Base-by-base conservation (phyloP, 2,888 invertebrate genomes). In the Mythimna impura region DNA sequence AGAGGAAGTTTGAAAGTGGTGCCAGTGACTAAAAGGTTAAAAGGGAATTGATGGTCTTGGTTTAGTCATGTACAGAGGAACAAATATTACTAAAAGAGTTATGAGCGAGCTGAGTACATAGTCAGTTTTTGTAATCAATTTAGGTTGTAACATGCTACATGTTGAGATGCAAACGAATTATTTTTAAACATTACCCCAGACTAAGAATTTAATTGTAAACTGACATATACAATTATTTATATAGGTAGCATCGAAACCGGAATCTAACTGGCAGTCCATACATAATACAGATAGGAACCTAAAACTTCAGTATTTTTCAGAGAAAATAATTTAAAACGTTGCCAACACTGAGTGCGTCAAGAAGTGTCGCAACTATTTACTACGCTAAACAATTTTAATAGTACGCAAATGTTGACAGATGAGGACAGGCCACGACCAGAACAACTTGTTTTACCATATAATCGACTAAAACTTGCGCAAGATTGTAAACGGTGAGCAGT, bases 361-460 rank as follows among this genome's bases (percentile, higher is more conserved):
- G 50, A 20, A 62, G 4, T n/a, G 20, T 5, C 61, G 8, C 22
- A 65, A 52, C 10, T 62, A 54, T 43, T 47, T 52, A 62, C n/a
- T 55, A 62, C 25, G 30, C 14, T 60, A 64, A 76, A 55, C 36
- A 81, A 81, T 76, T 65, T 14, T 2, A 65, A 65, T 62, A 65
- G 61, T 71, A 65, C 25, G 67, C 67, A 68, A 68, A 77, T 66
- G 65, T 62, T 67, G 60, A 52, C 36, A 76, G 66, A 54, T 50
- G 36, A 9, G 52, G 40, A 30, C 60, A 52, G 25, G 25, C 54
- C 66, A 36, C 47, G 47, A 17, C 55, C 43, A 50, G 62, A 60
- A 63, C 40, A 66, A 75, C 66, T 60, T 10, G 66, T 64, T 76
- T 60, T 43, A 61, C 69, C 50, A 30, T 69, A 75, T 69, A 75